Percentiles rank a stretch among this genome's conserved stretches.
These are phyloP conservation scores for Fopius arisanus DNA, from an alignment of 1,140 invertebrate species.

Conservation along the genomic window DNA sequence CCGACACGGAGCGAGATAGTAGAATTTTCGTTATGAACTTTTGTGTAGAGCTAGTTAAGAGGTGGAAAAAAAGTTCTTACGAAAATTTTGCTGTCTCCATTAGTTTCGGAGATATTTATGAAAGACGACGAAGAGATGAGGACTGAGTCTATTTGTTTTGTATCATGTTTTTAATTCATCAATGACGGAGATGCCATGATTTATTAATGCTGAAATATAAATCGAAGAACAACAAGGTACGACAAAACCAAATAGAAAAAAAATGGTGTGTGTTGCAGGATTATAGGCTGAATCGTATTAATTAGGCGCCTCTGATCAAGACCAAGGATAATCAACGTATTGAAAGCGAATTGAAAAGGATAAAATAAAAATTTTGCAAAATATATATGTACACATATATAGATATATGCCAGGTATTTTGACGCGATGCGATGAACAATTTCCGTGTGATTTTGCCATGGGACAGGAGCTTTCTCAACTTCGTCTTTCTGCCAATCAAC, in stretches of 20 bases:
- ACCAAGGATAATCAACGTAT: constrained; percentile 35
- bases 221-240: neutral
- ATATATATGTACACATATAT: constrained; percentile 4
- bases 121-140: no score
- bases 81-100: no score
- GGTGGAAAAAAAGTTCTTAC: no score
- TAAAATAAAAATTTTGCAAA: neutral
- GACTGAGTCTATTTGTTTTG: no score
- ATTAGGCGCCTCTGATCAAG: constrained; percentile 44
- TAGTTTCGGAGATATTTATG: no score
- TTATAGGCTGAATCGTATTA: constrained; percentile 47
- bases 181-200: no score
- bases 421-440: neutral
- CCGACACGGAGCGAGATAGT: no score
- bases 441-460: neutral
- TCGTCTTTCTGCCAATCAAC: neutral
- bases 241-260: constrained; percentile 26
- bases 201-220: no score
- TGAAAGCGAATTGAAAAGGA: neutral
- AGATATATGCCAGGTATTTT: constrained; percentile 1
- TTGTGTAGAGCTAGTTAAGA: no score
- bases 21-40: no score
- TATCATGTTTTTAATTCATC: no score
- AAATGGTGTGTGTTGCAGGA: constrained; percentile 56
- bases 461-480: neutral